phyloP scores from a whole-genome alignment of 2,888 invertebrate species.

The Helobdella robusta region DNA sequence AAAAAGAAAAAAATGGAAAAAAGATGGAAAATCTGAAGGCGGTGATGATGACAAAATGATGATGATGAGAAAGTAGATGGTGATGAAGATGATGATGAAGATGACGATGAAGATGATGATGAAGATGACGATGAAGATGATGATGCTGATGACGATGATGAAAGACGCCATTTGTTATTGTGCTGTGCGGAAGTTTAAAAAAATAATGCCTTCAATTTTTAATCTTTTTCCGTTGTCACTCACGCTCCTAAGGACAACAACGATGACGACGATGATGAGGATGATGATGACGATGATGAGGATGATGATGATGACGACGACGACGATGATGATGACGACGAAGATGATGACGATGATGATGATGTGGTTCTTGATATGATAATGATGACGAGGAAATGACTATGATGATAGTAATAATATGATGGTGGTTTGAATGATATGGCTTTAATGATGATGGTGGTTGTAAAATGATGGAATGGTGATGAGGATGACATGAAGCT shows the following conservation, averaged over 20 bases:
- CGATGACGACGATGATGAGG: slow-evolving; percentile 17
- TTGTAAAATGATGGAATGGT: no score
- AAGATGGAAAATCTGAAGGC: not conserved
- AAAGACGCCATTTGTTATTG: not conserved
- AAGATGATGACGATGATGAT: no score
- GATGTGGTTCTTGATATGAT: slow-evolving; percentile 8
- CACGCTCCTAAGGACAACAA: slow-evolving; percentile 7
- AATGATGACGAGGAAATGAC: slow-evolving; percentile 10
- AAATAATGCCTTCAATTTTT: no score
- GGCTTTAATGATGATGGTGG: no score
- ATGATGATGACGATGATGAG: slow-evolving; percentile 21
- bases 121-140: slow-evolving; percentile 22
- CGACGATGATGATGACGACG: slow-evolving; percentile 22
- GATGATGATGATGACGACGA: slow-evolving; percentile 15
- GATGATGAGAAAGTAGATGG: slow-evolving; percentile 20
- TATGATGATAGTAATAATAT: no score
- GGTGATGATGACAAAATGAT: slow-evolving; percentile 7
- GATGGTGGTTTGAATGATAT: no score
- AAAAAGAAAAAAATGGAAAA: no score
- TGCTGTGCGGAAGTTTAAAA: no score
- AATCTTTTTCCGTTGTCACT: not conserved
- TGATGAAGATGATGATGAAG: slow-evolving; percentile 21
- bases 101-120: slow-evolving; percentile 21
- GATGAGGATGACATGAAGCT: no score
- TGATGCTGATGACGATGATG: slow-evolving; percentile 21